A percentile compares a stretch with the other conserved stretches of the same genome.
Conservation (phyloP, 2,888 invertebrate species). For the Agrotis exclamationis region DNA sequence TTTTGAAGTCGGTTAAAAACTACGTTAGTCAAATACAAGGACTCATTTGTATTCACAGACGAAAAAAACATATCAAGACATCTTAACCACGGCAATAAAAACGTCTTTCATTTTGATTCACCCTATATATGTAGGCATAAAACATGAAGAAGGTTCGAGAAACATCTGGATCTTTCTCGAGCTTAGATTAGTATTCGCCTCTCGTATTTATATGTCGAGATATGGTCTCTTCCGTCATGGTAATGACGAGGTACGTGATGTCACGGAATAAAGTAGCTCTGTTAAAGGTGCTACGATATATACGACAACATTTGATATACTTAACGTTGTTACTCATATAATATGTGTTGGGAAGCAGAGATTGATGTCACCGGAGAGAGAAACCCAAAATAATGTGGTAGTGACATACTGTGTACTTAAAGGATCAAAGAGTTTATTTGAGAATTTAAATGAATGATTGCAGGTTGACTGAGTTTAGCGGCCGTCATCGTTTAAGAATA, state of each 20-base stretch:
- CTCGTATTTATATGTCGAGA: slow-evolving; percentile 59
- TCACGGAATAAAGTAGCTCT: slow-evolving; percentile 58
- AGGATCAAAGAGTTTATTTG: not conserved
- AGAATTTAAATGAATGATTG: not conserved
- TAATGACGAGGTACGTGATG: slow-evolving; percentile 61
- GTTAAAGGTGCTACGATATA: slow-evolving; percentile 50
- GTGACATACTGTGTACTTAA: not conserved
- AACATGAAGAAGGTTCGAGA: slow-evolving; percentile 21
- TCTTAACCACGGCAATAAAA: slow-evolving; percentile 19
- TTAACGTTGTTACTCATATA: slow-evolving; percentile 40
- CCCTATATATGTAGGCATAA: slow-evolving; percentile 27
- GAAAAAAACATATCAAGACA: not conserved
- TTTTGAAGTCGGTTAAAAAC: no score
- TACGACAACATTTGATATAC: slow-evolving; percentile 53
- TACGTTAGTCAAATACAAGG: not conserved
- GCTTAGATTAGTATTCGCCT: slow-evolving; percentile 61
- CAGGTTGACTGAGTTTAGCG: no score
- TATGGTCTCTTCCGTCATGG: slow-evolving; percentile 54
- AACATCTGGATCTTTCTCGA: slow-evolving; percentile 42
- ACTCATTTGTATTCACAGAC: slow-evolving; percentile 15
- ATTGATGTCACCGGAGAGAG: slow-evolving; percentile 31
- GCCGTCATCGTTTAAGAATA: no score
- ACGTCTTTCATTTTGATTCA: slow-evolving; percentile 29
- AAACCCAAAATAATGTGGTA: slow-evolving; percentile 1
- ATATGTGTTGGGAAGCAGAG: slow-evolving; percentile 35